These are phyloP conservation scores for Epirrhoe alternata DNA, from an alignment of 2,888 invertebrate species.

Conservation along the genomic window DNA sequence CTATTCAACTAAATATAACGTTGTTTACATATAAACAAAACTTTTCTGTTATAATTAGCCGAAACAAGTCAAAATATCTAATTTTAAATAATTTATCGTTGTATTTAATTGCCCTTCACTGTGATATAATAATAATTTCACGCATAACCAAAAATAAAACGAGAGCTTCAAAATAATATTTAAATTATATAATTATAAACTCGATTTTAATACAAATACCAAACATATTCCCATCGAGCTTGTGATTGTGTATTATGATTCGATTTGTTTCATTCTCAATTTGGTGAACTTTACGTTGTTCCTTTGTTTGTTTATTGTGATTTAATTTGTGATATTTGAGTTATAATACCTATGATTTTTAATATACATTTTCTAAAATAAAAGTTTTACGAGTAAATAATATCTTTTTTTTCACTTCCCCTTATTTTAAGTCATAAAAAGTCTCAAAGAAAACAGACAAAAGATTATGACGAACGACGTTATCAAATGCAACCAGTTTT, in stretches of 20 bases:
- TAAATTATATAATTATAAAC: slow-evolving; percentile 49
- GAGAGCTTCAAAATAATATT: slow-evolving; percentile 62
- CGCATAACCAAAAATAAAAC: slow-evolving; percentile 52
- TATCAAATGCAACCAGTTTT: no score
- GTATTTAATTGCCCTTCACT: slow-evolving; percentile 59
- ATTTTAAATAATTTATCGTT: slow-evolving; percentile 45
- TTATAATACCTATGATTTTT: slow-evolving; percentile 51
- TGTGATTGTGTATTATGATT: slow-evolving; percentile 49
- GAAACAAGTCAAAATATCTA: slow-evolving; percentile 9
- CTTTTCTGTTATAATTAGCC: background rate
- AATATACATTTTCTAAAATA: slow-evolving; percentile 46
- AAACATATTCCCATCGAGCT: slow-evolving; percentile 65
- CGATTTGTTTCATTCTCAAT: slow-evolving; percentile 29
- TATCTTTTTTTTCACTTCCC: background rate
- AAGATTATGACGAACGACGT: background rate
- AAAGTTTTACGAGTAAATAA: slow-evolving; percentile 37
- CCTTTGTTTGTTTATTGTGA: slow-evolving; percentile 47
- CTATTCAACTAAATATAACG: background rate
- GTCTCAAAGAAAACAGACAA: background rate
- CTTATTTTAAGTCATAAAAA: background rate
- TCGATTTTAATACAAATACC: slow-evolving; percentile 38
- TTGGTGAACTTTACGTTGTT: slow-evolving; percentile 49
- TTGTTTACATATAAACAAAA: slow-evolving; percentile 1
- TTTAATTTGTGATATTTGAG: slow-evolving; percentile 57
- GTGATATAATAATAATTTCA: slow-evolving; percentile 65